A percentile compares a stretch with the other conserved stretches of the same genome.
Evolutionary conservation across 1,140 invertebrate species (phyloP).

Genomic region (Conus betulinus): DNA sequence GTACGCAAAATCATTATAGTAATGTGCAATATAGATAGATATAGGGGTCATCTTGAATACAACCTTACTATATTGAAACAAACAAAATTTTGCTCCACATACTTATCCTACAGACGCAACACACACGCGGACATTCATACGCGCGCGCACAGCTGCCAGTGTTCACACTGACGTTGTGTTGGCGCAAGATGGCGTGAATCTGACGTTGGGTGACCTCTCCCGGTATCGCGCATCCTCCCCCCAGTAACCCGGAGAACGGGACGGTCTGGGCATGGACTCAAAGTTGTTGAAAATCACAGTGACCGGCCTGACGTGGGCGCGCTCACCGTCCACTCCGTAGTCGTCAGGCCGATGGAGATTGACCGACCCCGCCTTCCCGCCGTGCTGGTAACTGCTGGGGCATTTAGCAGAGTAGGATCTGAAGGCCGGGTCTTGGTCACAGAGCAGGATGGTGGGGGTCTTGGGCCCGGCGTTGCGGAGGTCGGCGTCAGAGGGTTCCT

Average conservation of each 20-base stretch:
- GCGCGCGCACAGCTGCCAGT: neutral
- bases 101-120: no score
- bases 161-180: conserved; percentile 3
- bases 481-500: neutral
- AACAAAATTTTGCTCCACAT: no score
- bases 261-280: neutral
- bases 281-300: conserved; percentile 6
- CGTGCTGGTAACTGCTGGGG: neutral
- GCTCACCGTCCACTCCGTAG: neutral
- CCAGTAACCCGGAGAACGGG: neutral
- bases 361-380: neutral
- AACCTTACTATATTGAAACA: no score
- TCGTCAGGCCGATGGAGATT: neutral
- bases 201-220: neutral
- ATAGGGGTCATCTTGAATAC: no score
- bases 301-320: neutral
- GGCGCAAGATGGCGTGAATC: neutral
- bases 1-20: no score
- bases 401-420: no score
- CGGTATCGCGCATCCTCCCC: neutral
- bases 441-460: neutral
- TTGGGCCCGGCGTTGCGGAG: neutral
- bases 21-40: no score
- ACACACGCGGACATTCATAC: neutral
- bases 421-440: neutral